Conservation (phyloP, 2,888 invertebrate genomes). For the Cantharis lateralis region DNA sequence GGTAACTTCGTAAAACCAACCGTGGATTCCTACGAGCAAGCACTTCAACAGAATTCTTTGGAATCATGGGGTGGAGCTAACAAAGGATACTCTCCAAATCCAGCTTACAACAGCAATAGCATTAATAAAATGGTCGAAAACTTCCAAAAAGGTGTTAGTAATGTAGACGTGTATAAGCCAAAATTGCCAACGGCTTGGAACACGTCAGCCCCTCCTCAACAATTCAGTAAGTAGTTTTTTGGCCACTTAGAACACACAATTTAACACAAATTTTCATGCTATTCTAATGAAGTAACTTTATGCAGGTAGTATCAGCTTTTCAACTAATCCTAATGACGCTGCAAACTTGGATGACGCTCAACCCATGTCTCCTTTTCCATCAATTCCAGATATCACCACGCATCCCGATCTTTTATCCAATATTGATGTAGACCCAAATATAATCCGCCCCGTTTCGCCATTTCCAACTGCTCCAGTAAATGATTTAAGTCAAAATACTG, state of each 20-base stretch:
- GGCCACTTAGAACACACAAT: neutral
- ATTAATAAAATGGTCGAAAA: slow-evolving; percentile 55
- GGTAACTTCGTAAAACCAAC: slow-evolving; percentile 50
- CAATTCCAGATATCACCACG: slow-evolving; percentile 43
- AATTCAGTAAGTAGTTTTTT: slow-evolving; percentile 49
- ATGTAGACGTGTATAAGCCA: slow-evolving; percentile 57
- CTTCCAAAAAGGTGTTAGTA: slow-evolving; percentile 49
- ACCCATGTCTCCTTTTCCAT: slow-evolving; percentile 42
- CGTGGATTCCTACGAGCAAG: slow-evolving; percentile 53
- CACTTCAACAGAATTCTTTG: slow-evolving; percentile 46
- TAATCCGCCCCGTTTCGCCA: slow-evolving; percentile 7
- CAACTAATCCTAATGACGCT: slow-evolving; percentile 37
- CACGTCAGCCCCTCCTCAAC: slow-evolving; percentile 42
- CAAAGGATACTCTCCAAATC: slow-evolving; percentile 49
- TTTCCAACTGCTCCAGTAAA: neutral
- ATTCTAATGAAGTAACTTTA: slow-evolving; percentile 4
- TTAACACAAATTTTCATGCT: slow-evolving; percentile 1
- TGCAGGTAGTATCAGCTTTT: slow-evolving; percentile 46
- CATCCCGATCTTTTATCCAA: slow-evolving; percentile 35
- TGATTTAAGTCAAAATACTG: neutral
- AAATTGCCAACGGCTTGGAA: slow-evolving; percentile 59
- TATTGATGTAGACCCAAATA: neutral
- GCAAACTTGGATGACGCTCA: slow-evolving; percentile 26
- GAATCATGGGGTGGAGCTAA: slow-evolving; percentile 45
- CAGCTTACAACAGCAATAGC: slow-evolving; percentile 54